These are phyloP conservation scores for Mormyrops boulengeri DNA, from an alignment of 2,797 vertebrate genomes.

Conservation along the genomic window DNA sequence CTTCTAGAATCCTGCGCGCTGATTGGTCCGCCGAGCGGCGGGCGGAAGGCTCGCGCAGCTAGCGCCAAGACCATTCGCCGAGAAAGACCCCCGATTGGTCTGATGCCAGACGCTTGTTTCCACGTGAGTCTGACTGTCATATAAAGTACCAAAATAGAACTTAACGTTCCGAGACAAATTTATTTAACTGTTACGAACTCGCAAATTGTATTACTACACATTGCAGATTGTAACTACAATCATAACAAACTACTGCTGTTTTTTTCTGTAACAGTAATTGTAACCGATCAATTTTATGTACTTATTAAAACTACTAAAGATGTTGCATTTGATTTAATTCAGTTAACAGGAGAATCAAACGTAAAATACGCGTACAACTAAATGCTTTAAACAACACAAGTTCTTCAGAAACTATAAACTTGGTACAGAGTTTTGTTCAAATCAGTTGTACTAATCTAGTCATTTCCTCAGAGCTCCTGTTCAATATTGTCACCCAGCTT, in stretches of 20 bases:
- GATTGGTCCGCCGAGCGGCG: constrained; percentile 3
- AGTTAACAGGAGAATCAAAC: background rate
- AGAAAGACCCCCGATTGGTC: background rate
- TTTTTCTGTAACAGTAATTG: background rate
- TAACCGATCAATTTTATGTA: background rate
- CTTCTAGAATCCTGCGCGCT: background rate
- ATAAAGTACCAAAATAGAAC: background rate
- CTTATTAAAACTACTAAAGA: background rate
- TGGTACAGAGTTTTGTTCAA: background rate
- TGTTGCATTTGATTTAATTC: background rate
- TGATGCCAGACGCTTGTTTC: background rate
- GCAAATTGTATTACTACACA: background rate
- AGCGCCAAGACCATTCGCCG: background rate
- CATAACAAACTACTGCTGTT: background rate
- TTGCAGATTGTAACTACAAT: no score
- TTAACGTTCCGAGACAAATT: background rate
- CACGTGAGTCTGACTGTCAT: background rate
- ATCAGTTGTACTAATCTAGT: background rate
- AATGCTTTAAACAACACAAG: background rate
- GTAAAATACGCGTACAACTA: background rate
- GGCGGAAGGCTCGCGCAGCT: background rate
- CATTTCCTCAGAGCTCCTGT: background rate
- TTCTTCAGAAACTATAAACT: background rate
- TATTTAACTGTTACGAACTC: background rate
- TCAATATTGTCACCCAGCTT: background rate